A percentile compares a stretch with the other conserved stretches of the same genome.
Evolutionary conservation across 2,888 invertebrate species (phyloP).

Genomic region (Tetragonula carbonaria): DNA sequence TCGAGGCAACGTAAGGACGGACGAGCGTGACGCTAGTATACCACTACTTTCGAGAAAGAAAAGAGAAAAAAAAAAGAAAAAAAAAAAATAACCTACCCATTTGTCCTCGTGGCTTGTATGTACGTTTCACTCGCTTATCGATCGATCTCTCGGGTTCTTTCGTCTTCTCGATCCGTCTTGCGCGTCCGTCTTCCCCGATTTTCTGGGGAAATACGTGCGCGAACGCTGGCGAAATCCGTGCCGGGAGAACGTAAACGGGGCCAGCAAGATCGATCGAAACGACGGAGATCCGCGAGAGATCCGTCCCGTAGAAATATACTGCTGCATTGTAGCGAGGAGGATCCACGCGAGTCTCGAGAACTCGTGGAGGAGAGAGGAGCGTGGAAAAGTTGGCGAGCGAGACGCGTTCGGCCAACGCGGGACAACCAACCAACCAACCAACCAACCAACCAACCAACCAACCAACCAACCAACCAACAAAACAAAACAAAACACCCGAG

Average conservation of each 20-base stretch:
- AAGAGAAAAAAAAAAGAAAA: not conserved
- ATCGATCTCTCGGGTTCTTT: slow-evolving; percentile 26
- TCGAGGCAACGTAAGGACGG: slow-evolving; percentile 62
- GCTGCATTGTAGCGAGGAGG: not conserved
- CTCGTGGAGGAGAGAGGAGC: not conserved
- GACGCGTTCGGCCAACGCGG: slow-evolving; percentile 9
- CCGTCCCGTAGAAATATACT: not conserved
- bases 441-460: not conserved
- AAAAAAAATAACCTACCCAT: slow-evolving; percentile 22
- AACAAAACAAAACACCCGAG: not conserved
- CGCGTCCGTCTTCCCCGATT: slow-evolving; percentile 15
- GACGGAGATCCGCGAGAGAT: not conserved
- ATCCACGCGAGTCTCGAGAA: not conserved
- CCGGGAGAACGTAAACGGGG: not conserved
- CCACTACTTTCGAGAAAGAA: slow-evolving; percentile 46
- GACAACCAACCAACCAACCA: not conserved
- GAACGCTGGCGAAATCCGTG: not conserved
- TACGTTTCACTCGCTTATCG: slow-evolving; percentile 40
- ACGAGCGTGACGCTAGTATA: slow-evolving; percentile 66
- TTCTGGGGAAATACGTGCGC: not conserved
- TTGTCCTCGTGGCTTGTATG: slow-evolving; percentile 33
- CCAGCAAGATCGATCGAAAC: slow-evolving; percentile 10
- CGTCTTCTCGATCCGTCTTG: slow-evolving; percentile 35
- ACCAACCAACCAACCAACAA: too few relatives aligned
- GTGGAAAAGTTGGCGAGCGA: not conserved